These are phyloP conservation scores for Riparia riparia DNA, from an alignment of 2,113 vertebrate species.

Conservation along the genomic window DNA sequence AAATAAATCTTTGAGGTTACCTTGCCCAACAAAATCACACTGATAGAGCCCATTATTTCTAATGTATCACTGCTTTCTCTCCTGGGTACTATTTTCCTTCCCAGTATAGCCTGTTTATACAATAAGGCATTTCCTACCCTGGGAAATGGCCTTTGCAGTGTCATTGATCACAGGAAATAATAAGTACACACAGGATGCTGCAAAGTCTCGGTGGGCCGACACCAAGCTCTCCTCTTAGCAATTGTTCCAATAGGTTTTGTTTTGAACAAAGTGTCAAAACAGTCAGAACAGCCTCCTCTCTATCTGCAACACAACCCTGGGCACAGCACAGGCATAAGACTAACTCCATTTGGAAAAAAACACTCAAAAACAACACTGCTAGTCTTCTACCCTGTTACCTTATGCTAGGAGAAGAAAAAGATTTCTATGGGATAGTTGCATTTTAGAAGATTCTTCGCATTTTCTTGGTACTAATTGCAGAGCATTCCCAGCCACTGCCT, in stretches of 20 bases:
- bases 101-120: conserved; percentile 20
- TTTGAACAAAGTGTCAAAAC: background rate
- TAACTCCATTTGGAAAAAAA: background rate
- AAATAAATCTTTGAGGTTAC: conserved; percentile 55
- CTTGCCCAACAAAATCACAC: conserved; percentile 15
- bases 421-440: background rate
- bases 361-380: background rate
- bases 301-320: background rate
- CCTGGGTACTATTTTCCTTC: background rate
- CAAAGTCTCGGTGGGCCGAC: background rate
- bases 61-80: background rate
- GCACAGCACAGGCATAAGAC: background rate
- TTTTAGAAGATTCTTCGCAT: background rate
- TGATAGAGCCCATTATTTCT: conserved; percentile 29
- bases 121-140: background rate
- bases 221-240: background rate
- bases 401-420: background rate
- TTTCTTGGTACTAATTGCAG: background rate
- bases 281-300: background rate
- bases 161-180: conserved; percentile 25
- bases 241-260: conserved; percentile 6
- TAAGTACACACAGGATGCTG: background rate
- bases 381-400: background rate
- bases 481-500: background rate
- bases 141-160: conserved; percentile 8